Conservation (phyloP, 2,113 vertebrate species). For the Grus americana region DNA sequence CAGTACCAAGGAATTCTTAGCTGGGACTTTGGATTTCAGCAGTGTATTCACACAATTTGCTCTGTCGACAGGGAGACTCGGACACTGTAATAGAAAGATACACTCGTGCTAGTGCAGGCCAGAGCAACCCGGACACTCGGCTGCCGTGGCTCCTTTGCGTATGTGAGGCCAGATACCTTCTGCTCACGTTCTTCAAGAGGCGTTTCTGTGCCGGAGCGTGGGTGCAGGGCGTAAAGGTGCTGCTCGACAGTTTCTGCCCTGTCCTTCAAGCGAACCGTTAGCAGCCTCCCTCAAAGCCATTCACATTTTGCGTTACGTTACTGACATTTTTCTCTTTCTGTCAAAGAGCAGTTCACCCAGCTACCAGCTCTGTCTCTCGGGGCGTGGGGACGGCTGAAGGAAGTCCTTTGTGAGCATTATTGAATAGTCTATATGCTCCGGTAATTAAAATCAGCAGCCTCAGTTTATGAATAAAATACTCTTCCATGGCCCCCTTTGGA, state of each 20-base stretch:
- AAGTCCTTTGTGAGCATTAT: conserved; percentile 12
- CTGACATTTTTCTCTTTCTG: background rate
- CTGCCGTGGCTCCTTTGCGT: too few relatives aligned
- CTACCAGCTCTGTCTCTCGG: background rate
- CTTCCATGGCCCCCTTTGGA: conserved; percentile 46
- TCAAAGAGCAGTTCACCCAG: background rate
- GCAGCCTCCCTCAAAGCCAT: background rate
- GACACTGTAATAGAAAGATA: too few relatives aligned
- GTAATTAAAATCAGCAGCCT: conserved; percentile 64
- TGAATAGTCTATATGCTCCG: conserved; percentile 34
- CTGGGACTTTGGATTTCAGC: background rate
- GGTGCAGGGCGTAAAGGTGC: background rate
- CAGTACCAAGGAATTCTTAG: background rate
- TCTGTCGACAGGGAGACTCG: background rate
- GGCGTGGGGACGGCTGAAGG: background rate
- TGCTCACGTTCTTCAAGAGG: background rate
- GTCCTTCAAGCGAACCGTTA: background rate
- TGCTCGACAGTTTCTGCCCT: background rate
- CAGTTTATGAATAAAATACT: conserved; percentile 40
- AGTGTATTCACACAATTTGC: too few relatives aligned
- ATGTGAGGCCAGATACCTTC: background rate
- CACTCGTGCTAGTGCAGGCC: background rate
- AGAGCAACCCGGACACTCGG: rapidly evolving
- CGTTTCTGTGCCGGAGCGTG: background rate
- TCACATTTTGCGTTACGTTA: rapidly evolving